Base-by-base conservation (phyloP, 2,113 vertebrate genomes). In the Lasiurus borealis region DNA sequence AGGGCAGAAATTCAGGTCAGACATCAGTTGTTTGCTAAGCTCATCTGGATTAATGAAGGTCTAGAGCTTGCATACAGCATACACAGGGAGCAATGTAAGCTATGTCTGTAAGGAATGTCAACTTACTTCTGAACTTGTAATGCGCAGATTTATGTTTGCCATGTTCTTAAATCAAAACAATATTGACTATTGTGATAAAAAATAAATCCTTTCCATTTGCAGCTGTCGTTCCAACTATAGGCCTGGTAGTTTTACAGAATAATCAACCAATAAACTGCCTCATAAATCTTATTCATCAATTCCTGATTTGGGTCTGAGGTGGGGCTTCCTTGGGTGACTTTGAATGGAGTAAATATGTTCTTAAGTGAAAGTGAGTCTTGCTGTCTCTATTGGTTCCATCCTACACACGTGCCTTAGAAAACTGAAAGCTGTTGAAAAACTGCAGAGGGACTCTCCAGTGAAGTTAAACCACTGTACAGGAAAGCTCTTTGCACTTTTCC, bases 131-230 rank as follows among this genome's bases (percentile, higher is more conserved):
- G 34, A 97, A 95, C 66, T 86, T 96, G 62, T 95, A 97, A 25
- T 92, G 93, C 27, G 59, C 18, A 9, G 91, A 97, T 97, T 97
- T 98, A 97, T 88, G 85, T 95, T 92, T 88, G 88, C 68, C 94
- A 83, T 91, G 64, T 95, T 93, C 66, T 97, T 92, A 96, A 98
- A 96, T 95, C 90, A 98, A 98, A 97, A 95, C 68, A 95, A 68
- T 85, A 69, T 76, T 93, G 88, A 94, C 85, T 97, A 82, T 94
- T 88, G 85, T 59, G 85, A 96, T 93, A 95, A 95, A 95, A 85
- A 46, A 59, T 78, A 92, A 52, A 83, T 83, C 91, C 72, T 91
- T 86, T 81, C 40, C 57, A 62, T 44, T 71, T 94, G 64, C 92
- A 98, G 95, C 85, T 97, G 54, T 90, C 87, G 68, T n/a, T 96